Percentiles rank a stretch among this genome's conserved stretches.
Conservation (phyloP, 1,140 invertebrate genomes). For the Ceratina japonica region DNA sequence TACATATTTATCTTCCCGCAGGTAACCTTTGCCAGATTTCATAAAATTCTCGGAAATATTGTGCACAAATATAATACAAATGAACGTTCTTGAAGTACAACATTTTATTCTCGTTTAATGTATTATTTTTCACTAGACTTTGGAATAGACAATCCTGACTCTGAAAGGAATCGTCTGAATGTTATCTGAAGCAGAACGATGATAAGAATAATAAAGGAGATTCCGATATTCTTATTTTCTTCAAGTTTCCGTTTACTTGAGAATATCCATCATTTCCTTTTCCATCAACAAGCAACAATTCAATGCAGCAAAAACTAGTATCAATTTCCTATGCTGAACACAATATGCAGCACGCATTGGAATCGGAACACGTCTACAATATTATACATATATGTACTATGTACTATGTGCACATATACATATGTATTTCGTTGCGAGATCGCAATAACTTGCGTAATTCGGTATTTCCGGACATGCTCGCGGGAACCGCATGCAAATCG, state of each 20-base stretch:
- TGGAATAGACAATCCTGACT: too few species aligned
- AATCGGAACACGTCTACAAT: not conserved
- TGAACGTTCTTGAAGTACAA: too few species aligned
- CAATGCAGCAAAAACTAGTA: not conserved
- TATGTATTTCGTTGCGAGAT: not conserved
- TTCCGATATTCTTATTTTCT: not conserved
- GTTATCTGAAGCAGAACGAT: too few species aligned
- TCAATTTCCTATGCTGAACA: not conserved
- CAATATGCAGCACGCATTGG: not conserved
- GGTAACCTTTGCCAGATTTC: too few species aligned
- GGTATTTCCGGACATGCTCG: not conserved
- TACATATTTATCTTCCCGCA: too few species aligned
- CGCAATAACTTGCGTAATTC: conserved; percentile 28
- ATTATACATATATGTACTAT: too few species aligned
- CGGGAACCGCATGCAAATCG: conserved; percentile 6
- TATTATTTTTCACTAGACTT: too few species aligned
- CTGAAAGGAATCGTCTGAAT: too few species aligned
- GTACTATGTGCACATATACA: too few species aligned
- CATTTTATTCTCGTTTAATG: too few species aligned
- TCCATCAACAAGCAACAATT: not conserved
- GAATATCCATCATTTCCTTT: not conserved
- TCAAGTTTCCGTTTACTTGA: not conserved
- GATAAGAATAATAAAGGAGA: not conserved
- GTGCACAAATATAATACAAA: too few species aligned
- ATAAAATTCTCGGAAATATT: too few species aligned